Conservation (phyloP, 1,140 invertebrate genomes). For the Pogonus chalceus region DNA sequence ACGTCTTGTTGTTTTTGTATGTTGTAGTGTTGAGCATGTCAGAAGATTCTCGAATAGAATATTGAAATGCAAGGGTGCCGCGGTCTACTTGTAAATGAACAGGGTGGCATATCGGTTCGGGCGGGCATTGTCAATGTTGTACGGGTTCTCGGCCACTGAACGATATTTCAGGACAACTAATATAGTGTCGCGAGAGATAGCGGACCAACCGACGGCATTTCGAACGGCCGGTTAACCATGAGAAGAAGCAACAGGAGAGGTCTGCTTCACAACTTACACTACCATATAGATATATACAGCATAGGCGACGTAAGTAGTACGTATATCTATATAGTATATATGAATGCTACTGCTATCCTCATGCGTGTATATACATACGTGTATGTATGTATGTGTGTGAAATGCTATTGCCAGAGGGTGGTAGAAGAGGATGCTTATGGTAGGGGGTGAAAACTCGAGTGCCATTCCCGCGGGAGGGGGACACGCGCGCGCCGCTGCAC, state of each 20-base stretch:
- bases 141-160: too few relatives aligned
- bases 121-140: neutral
- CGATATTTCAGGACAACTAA: slow-evolving; percentile 5
- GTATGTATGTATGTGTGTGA: neutral
- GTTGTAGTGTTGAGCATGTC: too few relatives aligned
- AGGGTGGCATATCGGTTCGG: too few relatives aligned
- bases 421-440: too few relatives aligned
- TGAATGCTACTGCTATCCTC: too few relatives aligned
- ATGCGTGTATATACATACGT: neutral
- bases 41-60: too few relatives aligned
- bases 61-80: too few relatives aligned
- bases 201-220: neutral
- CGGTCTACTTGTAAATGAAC: too few relatives aligned
- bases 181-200: neutral
- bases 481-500: neutral
- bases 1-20: too few relatives aligned
- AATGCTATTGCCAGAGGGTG: neutral
- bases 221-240: neutral
- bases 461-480: neutral
- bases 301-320: too few relatives aligned
- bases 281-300: neutral
- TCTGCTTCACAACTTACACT: neutral
- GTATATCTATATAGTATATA: too few relatives aligned
- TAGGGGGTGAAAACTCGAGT: neutral
- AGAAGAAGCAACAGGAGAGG: slow-evolving; percentile 1